A percentile compares a stretch with the other conserved stretches of the same genome.
Evolutionary conservation across 2,888 invertebrate genomes (phyloP).

Genomic region (Nemotelus nigrinus): DNA sequence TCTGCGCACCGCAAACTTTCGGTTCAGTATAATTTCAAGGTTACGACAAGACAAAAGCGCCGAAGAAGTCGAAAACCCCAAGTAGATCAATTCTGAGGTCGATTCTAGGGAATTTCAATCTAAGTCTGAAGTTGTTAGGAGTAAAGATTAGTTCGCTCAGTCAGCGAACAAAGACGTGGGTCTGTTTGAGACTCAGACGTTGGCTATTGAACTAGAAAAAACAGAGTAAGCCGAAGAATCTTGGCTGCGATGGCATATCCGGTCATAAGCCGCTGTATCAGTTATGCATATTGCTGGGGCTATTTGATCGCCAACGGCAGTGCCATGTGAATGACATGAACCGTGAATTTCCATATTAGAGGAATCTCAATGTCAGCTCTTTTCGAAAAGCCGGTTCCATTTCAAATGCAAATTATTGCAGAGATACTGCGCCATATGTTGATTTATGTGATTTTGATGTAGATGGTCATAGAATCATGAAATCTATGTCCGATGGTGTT

Average conservation of each 20-base stretch:
- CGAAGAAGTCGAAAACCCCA: background rate
- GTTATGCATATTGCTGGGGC: background rate
- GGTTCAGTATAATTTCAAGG: slow-evolving; percentile 17
- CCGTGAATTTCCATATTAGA: slow-evolving; percentile 30
- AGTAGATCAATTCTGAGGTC: background rate
- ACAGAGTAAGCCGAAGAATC: too few relatives aligned
- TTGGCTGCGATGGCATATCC: slow-evolving; percentile 13
- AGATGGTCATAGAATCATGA: too few relatives aligned
- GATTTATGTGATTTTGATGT: background rate
- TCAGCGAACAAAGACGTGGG: background rate
- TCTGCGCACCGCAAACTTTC: background rate
- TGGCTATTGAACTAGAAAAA: too few relatives aligned
- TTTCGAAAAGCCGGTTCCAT: background rate
- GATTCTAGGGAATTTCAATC: slow-evolving; percentile 3
- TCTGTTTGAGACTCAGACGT: too few relatives aligned
- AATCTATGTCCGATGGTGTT: too few relatives aligned
- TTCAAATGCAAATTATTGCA: slow-evolving; percentile 28
- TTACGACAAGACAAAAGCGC: background rate
- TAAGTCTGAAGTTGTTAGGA: slow-evolving; percentile 11
- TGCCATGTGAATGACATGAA: slow-evolving; percentile 12
- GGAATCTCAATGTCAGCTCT: slow-evolving; percentile 32
- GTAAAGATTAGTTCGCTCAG: background rate
- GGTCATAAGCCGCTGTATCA: background rate
- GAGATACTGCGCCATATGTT: background rate
- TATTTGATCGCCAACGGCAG: slow-evolving; percentile 12